phyloP scores from a whole-genome alignment of 1,140 invertebrate genomes.

The Heliconius hewitsoni region DNA sequence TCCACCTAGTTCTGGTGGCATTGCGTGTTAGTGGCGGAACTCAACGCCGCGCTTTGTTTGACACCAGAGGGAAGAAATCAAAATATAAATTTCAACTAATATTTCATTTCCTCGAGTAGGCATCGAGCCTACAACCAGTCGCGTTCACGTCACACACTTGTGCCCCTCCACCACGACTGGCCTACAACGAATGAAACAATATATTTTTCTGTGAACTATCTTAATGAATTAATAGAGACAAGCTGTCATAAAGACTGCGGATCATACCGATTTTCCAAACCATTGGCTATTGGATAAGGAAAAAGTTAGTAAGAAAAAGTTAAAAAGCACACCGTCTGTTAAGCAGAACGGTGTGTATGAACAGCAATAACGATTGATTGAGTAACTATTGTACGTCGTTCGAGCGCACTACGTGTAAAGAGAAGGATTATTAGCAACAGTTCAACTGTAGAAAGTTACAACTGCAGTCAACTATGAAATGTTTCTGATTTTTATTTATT shows the following conservation, averaged over 20 bases:
- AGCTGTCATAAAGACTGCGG: neutral
- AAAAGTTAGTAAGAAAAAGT: slow-evolving; percentile 49
- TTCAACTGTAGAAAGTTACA: slow-evolving; percentile 3
- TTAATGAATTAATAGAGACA: neutral
- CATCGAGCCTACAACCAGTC: no score
- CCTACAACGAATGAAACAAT: no score
- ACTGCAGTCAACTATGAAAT: neutral
- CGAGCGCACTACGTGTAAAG: neutral
- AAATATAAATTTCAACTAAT: no score
- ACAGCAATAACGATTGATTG: slow-evolving; percentile 39
- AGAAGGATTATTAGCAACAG: neutral
- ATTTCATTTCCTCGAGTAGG: no score
- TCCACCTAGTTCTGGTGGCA: no score
- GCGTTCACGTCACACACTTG: no score
- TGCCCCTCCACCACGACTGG: neutral
- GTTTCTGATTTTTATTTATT: neutral
- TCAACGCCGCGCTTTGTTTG: no score
- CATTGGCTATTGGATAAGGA: slow-evolving; percentile 46
- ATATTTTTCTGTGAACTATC: neutral
- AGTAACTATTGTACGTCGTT: slow-evolving; percentile 23
- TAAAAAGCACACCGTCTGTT: slow-evolving; percentile 50
- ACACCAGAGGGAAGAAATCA: no score
- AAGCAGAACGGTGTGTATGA: slow-evolving; percentile 51
- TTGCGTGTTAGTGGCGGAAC: no score
- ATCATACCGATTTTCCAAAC: slow-evolving; percentile 50